Base-by-base conservation (phyloP, 2,888 invertebrate genomes). In the Sycophila texana region DNA sequence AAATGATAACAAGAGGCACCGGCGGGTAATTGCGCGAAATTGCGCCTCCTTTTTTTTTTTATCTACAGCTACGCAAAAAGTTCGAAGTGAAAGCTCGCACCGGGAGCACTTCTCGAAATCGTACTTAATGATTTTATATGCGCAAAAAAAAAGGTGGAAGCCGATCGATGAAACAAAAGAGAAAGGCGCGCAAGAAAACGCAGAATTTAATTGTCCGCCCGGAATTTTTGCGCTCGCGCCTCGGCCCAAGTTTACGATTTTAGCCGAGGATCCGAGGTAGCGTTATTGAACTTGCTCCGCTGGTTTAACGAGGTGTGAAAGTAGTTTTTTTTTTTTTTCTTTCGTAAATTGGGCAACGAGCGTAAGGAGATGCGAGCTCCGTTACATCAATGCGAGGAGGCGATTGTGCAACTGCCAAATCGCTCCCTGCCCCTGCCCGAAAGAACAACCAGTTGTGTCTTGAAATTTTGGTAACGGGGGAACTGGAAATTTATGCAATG, bases 1-100 rank as follows among this genome's bases (percentile, higher is more conserved):
- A 74, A 74, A 80, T 74, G 63, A 80, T 60, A 71, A 77, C 70
- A 65, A 68, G 60, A 73, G 77, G n/a, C n/a, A 10, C 67, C 77
- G 22, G 55, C 57, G n/a, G 10, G 57, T 77, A 81, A 81, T 81
- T 77, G 67, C 74, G 70, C 61, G 49, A 63, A 76, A 76, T 80
- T 80, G 57, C 39, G 47, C 22, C 53, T 70, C 72, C 68, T 76
- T 80, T 22, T 20, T 13, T 55, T 4, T 7, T 10, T 10, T 26
- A 26, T 26, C 3, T 26, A 26, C 26, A 39, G 39, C 39, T 5
- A 49, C 39, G 67, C 68, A 79, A 74, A 74, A 74, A 71, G 55
- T 16, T 14, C 12, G 66, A 60, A 61, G 79, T 75, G 72, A 79
- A 75, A 79, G 75, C 79, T 72, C 26, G 60, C 26, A 60, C 47